Conservation (phyloP, 2,888 invertebrate species). For the Tinea semifulvella region DNA sequence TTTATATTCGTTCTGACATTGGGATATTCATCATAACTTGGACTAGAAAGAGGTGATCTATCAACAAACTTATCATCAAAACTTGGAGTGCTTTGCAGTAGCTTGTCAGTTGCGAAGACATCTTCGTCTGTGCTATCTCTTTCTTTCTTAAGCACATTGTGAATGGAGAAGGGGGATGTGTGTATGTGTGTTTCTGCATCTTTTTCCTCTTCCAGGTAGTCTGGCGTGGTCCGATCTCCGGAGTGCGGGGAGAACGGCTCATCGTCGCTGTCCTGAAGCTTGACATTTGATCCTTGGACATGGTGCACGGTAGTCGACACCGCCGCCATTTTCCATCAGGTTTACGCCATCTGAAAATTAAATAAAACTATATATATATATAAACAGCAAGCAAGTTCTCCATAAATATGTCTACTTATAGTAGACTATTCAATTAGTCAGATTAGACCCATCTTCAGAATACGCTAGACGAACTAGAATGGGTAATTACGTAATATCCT, state of each 20-base stretch:
- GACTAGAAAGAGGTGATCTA: conserved; percentile 24
- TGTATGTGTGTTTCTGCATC: conserved; percentile 35
- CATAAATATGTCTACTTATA: too few relatives aligned
- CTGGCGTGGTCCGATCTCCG: conserved; percentile 48
- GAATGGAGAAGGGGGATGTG: conserved; percentile 56
- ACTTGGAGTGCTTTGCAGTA: conserved; percentile 53
- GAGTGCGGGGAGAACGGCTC: conserved; percentile 54
- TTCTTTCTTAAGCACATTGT: conserved; percentile 60
- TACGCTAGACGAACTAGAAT: too few relatives aligned
- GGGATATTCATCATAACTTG: conserved; percentile 27
- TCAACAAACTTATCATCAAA: conserved; percentile 25
- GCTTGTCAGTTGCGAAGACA: conserved; percentile 58
- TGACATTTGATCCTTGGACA: conserved; percentile 45
- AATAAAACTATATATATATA: too few relatives aligned
- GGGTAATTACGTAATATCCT: too few relatives aligned
- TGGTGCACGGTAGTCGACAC: conserved; percentile 47
- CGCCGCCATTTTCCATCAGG: conserved; percentile 47
- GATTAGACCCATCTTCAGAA: too few relatives aligned
- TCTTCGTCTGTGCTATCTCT: conserved; percentile 39
- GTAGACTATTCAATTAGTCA: too few relatives aligned
- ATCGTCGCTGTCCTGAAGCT: conserved; percentile 58
- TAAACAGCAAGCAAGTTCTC: too few relatives aligned
- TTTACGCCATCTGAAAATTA: conserved; percentile 55
- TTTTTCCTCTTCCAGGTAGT: conserved; percentile 50
- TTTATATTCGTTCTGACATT: conserved; percentile 44